phyloP scores from a whole-genome alignment of 2,888 invertebrate species.

The Andrena chrysosceles region DNA sequence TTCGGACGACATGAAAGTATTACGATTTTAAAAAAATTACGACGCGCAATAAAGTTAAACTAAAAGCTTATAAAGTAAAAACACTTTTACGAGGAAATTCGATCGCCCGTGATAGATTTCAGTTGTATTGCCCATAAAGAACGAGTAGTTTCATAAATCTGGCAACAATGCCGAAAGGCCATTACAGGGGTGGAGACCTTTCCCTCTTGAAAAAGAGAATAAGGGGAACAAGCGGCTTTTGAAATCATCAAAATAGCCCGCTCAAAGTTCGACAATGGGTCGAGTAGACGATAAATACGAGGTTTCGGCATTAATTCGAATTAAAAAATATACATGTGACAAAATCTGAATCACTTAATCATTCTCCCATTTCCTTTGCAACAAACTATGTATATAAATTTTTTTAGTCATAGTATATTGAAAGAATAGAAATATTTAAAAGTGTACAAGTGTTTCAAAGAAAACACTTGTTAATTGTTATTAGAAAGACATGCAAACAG shows the following conservation, averaged over 20 bases:
- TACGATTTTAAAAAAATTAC: not conserved
- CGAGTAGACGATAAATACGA: slow-evolving; percentile 12
- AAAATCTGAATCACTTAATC: slow-evolving; percentile 11
- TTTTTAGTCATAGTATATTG: not conserved
- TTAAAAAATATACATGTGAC: not conserved
- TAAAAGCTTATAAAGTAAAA: not conserved
- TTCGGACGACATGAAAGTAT: not conserved
- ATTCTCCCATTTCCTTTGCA: not conserved
- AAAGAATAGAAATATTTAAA: not conserved
- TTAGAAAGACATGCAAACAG: not conserved
- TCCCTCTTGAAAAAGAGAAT: slow-evolving; percentile 67
- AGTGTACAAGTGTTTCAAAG: not conserved
- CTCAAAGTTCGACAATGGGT: slow-evolving; percentile 37
- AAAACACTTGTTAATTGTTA: not conserved
- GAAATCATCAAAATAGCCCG: slow-evolving; percentile 55
- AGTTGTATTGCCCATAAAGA: slow-evolving; percentile 15
- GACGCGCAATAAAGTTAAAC: not conserved
- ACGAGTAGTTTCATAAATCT: slow-evolving; percentile 59
- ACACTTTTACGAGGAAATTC: not conserved
- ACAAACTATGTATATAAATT: not conserved
- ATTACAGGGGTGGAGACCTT: slow-evolving; percentile 74
- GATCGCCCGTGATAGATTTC: not conserved
- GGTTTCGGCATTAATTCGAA: not conserved
- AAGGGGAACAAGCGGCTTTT: slow-evolving; percentile 57
- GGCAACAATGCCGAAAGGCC: slow-evolving; percentile 75